Percentiles rank a stretch among this genome's conserved stretches.
Evolutionary conservation across 2,113 vertebrate genomes (phyloP).

Genomic region (Setophaga kirtlandii): DNA sequence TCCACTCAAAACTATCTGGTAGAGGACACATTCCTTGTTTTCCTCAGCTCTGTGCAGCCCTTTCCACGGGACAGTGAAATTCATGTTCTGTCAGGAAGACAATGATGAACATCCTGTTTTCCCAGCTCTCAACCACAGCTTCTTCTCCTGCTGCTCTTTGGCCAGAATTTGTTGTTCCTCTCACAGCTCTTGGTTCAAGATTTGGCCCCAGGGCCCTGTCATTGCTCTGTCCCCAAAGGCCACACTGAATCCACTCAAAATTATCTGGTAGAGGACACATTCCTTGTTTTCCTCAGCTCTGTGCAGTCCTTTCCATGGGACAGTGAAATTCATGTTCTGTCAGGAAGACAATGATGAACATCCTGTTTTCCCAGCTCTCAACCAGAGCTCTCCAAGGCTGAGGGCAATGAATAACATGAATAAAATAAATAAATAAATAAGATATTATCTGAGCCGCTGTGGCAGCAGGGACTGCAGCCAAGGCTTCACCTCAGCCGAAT

Average conservation of each 20-base stretch:
- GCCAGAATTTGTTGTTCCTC: too few species aligned
- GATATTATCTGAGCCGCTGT: neutral
- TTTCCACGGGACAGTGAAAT: neutral
- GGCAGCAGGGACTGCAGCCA: neutral
- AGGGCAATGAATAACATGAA: slow-evolving; percentile 51
- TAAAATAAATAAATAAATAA: slow-evolving; percentile 39
- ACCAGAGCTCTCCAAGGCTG: neutral
- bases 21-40: neutral
- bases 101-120: slow-evolving; percentile 19
- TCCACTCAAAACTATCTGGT: rapidly evolving
- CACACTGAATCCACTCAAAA: neutral
- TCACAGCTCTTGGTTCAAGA: neutral
- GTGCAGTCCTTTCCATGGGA: neutral
- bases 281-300: neutral
- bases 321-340: neutral
- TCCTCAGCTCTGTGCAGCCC: neutral
- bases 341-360: slow-evolving; percentile 14
- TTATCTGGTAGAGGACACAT: rapidly evolving
- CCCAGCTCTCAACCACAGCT: neutral
- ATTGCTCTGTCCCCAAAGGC: neutral
- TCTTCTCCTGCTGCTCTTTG: too few species aligned
- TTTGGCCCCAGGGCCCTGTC: too few species aligned
- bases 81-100: neutral
- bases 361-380: neutral
- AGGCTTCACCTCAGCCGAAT: neutral